Percentiles rank a stretch among this genome's conserved stretches.
Evolutionary conservation across 2,888 invertebrate genomes (phyloP).

Genomic region (Podotricha telesiphe): DNA sequence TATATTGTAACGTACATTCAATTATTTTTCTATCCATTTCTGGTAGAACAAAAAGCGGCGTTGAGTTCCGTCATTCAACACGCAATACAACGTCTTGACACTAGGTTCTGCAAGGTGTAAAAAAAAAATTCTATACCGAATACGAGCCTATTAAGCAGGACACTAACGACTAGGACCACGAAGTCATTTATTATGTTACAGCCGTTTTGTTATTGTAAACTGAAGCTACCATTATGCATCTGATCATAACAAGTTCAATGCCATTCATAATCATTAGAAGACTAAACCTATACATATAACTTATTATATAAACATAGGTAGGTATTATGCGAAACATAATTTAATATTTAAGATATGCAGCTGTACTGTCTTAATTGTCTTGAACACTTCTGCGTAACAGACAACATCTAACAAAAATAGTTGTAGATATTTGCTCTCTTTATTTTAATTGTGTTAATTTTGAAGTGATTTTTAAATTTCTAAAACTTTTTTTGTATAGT

Average conservation of each 20-base stretch:
- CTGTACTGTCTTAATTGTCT: too few species aligned
- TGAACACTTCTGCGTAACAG: background rate
- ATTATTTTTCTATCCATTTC: too few species aligned
- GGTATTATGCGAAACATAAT: background rate
- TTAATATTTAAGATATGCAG: background rate
- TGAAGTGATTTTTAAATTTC: too few species aligned
- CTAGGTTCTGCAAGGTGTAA: too few species aligned
- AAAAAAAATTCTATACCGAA: too few species aligned
- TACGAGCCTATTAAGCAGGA: background rate
- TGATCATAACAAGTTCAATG: conserved; percentile 19
- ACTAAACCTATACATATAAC: background rate
- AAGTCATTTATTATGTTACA: conserved; percentile 5
- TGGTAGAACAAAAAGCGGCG: too few species aligned
- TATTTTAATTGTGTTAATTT: too few species aligned
- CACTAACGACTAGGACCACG: background rate
- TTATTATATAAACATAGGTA: conserved; percentile 6
- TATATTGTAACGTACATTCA: too few species aligned
- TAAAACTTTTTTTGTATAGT: too few species aligned
- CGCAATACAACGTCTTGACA: too few species aligned
- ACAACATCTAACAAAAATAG: background rate
- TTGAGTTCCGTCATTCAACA: too few species aligned
- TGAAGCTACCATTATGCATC: conserved; percentile 5
- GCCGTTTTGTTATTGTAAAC: background rate
- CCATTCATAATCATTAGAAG: conserved; percentile 3
- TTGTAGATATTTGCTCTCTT: too few species aligned